phyloP scores from a whole-genome alignment of 2,888 invertebrate genomes.

The Orthosia incerta region DNA sequence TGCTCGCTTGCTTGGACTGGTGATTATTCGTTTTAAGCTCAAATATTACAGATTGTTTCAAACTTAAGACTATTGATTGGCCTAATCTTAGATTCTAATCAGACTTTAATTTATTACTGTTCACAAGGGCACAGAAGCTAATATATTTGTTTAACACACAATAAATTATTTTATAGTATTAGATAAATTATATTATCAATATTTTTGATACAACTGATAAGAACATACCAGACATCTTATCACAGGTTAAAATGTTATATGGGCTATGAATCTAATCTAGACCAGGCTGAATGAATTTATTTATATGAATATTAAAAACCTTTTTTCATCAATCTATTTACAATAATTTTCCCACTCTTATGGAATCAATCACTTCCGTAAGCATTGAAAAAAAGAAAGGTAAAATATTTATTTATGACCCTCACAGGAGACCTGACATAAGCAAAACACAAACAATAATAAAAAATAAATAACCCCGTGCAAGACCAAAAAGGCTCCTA shows the following conservation, averaged over 20 bases:
- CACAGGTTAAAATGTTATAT: slow-evolving; percentile 6
- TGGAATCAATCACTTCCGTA: too few species aligned
- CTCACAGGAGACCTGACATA: too few species aligned
- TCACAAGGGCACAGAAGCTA: slow-evolving; percentile 20
- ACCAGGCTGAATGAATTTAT: not conserved
- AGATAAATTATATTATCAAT: slow-evolving; percentile 43
- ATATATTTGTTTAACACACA: slow-evolving; percentile 10
- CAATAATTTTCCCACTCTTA: too few species aligned
- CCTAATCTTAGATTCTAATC: not conserved
- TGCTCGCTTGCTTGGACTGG: too few species aligned
- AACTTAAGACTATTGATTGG: not conserved
- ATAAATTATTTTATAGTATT: slow-evolving; percentile 21
- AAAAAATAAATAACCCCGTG: too few species aligned
- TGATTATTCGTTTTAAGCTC: too few species aligned
- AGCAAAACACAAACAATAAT: too few species aligned
- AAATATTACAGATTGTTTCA: not conserved
- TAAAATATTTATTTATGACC: too few species aligned
- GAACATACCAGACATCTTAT: slow-evolving; percentile 35
- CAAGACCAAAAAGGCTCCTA: too few species aligned
- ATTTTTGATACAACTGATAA: slow-evolving; percentile 33
- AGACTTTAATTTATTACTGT: not conserved
- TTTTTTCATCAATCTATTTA: too few species aligned
- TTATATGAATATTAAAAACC: not conserved
- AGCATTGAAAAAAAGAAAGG: too few species aligned
- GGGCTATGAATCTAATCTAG: slow-evolving; percentile 5